Evolutionary conservation across 2,113 vertebrate genomes (phyloP).

Genomic region (Cettia cetti): DNA sequence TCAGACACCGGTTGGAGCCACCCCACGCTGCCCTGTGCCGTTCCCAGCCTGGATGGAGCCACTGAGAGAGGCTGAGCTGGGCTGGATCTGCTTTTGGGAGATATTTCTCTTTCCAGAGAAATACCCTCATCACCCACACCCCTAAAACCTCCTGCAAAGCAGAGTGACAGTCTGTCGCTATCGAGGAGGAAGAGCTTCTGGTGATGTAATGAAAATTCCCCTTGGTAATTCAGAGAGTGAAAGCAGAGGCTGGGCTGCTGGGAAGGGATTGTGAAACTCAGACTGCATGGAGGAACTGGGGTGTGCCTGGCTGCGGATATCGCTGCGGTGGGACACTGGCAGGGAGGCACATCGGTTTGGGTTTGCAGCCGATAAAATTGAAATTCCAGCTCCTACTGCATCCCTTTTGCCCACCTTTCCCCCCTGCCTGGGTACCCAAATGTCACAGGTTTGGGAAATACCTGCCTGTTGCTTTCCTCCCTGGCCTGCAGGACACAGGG

Average conservation of each 20-base stretch:
- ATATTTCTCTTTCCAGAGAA: not conserved
- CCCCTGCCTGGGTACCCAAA: not conserved
- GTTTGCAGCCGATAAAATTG: not conserved
- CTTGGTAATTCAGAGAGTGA: slow-evolving; percentile 46
- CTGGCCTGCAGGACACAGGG: not conserved
- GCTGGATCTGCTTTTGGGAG: not conserved
- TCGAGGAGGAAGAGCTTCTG: slow-evolving; percentile 11
- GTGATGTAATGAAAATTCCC: slow-evolving; percentile 50
- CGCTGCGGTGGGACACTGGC: not conserved
- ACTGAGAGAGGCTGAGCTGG: not conserved
- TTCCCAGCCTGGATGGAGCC: not conserved
- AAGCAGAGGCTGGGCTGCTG: slow-evolving; percentile 39
- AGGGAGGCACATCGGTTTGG: not conserved
- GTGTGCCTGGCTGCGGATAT: not conserved
- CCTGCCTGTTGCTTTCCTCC: not conserved
- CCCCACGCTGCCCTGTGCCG: rapidly evolving
- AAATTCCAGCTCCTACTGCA: not conserved
- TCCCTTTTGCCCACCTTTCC: not conserved
- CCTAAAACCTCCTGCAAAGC: not conserved
- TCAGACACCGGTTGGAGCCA: not conserved
- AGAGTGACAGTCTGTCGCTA: not conserved
- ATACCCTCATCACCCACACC: not conserved
- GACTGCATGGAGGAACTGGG: not conserved
- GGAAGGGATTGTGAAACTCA: slow-evolving; percentile 33
- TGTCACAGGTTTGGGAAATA: not conserved